Percentiles rank a stretch among this genome's conserved stretches.
These are phyloP conservation scores for Chaetops frenatus DNA, from an alignment of 2,113 vertebrate species.

Conservation along the genomic window DNA sequence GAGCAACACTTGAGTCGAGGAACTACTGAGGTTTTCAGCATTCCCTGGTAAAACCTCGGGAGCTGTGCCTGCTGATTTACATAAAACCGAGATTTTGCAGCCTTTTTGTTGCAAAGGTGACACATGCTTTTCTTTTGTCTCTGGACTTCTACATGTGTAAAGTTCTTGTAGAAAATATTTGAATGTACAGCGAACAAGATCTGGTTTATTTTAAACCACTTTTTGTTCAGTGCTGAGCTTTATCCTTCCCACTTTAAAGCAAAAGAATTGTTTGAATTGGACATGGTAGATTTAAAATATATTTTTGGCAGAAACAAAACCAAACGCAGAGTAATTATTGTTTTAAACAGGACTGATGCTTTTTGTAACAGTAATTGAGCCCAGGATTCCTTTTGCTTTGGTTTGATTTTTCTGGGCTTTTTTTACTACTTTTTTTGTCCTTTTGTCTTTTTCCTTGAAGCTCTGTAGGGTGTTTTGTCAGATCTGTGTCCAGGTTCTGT, in stretches of 20 bases:
- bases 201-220: not conserved
- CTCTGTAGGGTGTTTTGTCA: not conserved
- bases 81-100: conserved; percentile 15
- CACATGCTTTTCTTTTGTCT: conserved; percentile 47
- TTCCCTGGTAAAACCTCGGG: conserved; percentile 1
- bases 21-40: not conserved
- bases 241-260: not conserved
- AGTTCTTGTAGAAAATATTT: not conserved
- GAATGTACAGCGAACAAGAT: not conserved
- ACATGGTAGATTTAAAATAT: not conserved
- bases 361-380: not conserved
- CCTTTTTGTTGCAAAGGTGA: conserved; percentile 33
- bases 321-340: not conserved
- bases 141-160: not conserved
- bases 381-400: not conserved
- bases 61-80: not conserved
- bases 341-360: not conserved
- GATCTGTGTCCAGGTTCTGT: not conserved
- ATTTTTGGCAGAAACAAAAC: not conserved
- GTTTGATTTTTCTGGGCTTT: not conserved
- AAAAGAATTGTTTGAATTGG: not conserved
- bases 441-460: not conserved
- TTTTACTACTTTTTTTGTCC: not conserved
- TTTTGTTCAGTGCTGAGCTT: not conserved
- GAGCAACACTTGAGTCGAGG: conserved; percentile 25